Percentiles rank a stretch among this genome's conserved stretches.
These are phyloP conservation scores for Mustelus asterias DNA, from an alignment of 2,113 vertebrate genomes.

Conservation along the genomic window DNA sequence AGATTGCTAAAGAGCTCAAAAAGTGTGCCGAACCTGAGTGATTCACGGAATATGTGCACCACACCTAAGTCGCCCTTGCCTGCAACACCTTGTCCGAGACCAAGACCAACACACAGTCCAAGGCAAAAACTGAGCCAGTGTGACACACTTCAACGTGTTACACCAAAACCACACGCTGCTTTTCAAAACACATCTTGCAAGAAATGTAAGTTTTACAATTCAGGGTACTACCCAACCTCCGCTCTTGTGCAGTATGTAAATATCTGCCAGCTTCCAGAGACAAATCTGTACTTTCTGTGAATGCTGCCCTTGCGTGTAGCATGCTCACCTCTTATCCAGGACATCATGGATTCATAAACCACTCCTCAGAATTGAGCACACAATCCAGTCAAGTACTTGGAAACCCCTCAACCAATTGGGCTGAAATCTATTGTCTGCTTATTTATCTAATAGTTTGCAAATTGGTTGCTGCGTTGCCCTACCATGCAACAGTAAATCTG, in stretches of 20 bases:
- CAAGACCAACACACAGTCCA: neutral
- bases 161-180: neutral
- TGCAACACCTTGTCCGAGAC: neutral
- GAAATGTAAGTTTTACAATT: neutral
- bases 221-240: neutral
- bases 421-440: neutral
- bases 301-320: neutral
- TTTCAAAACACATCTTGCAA: neutral
- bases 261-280: neutral
- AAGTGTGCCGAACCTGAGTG: neutral
- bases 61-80: neutral
- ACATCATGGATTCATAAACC: neutral
- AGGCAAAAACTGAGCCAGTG: neutral
- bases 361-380: neutral
- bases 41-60: neutral
- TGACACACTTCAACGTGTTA: neutral
- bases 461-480: neutral
- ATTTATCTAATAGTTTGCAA: neutral
- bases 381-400: neutral
- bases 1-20: neutral
- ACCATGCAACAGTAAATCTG: neutral
- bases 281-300: neutral
- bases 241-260: neutral
- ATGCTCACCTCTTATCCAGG: neutral
- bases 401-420: neutral